phyloP scores from a whole-genome alignment of 2,888 invertebrate genomes.

The Acleris emargana region DNA sequence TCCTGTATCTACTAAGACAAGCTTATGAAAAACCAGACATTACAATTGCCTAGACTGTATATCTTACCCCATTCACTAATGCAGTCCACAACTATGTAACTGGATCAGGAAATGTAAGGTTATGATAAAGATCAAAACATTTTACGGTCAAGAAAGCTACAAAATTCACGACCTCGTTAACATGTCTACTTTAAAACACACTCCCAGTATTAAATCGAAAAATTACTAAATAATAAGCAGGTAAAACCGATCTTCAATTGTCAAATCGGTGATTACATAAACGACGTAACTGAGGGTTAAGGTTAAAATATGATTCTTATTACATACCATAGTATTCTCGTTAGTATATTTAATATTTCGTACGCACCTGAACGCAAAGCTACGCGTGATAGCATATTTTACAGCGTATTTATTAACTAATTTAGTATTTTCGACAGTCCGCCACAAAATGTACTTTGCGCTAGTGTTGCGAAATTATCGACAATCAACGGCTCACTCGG shows the following conservation, averaged over 20 bases:
- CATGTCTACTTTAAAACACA: too few relatives aligned
- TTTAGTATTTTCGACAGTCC: slow-evolving; percentile 61
- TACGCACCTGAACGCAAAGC: slow-evolving; percentile 87
- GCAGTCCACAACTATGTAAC: neutral
- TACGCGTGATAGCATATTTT: slow-evolving; percentile 87
- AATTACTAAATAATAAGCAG: slow-evolving; percentile 25
- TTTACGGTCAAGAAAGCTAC: neutral
- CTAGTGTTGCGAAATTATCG: slow-evolving; percentile 56
- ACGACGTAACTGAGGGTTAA: slow-evolving; percentile 57
- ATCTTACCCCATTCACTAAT: too few relatives aligned
- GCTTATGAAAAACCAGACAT: too few relatives aligned
- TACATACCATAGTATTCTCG: slow-evolving; percentile 28
- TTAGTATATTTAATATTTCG: slow-evolving; percentile 38
- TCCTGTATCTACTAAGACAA: too few relatives aligned
- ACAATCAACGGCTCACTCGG: neutral
- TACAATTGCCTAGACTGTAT: too few relatives aligned
- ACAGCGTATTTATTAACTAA: slow-evolving; percentile 54
- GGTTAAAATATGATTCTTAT: slow-evolving; percentile 54
- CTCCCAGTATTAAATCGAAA: too few relatives aligned
- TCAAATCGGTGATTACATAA: slow-evolving; percentile 82
- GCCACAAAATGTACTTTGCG: slow-evolving; percentile 62
- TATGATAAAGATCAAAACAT: neutral
- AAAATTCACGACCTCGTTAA: too few relatives aligned
- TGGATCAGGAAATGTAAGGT: neutral
- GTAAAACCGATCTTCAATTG: slow-evolving; percentile 46